phyloP scores from a whole-genome alignment of 2,888 invertebrate genomes.

The Perizoma affinitatum region DNA sequence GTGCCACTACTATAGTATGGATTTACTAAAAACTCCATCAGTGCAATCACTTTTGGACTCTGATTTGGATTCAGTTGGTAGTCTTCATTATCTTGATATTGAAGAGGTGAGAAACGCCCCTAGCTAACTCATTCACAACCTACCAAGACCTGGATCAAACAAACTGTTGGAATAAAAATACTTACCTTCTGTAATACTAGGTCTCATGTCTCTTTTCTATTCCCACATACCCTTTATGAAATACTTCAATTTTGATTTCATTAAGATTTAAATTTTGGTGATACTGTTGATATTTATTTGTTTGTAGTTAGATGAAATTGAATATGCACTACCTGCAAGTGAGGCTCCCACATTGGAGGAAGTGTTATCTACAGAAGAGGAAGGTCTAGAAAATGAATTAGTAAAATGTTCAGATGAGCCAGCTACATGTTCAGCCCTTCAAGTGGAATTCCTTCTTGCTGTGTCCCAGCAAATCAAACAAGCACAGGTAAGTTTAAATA shows the following conservation, averaged over 20 bases:
- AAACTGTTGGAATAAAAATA: neutral
- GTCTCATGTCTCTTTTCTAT: no score
- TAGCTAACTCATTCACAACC: no score
- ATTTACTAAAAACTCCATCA: conserved; percentile 76
- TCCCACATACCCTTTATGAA: no score
- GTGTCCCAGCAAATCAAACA: conserved; percentile 94
- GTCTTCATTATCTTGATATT: conserved; percentile 87
- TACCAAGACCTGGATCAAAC: no score
- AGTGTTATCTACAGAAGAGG: conserved; percentile 61
- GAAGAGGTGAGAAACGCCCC: conserved; percentile 83
- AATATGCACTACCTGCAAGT: conserved; percentile 76
- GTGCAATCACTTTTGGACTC: conserved; percentile 85
- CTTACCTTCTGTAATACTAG: no score
- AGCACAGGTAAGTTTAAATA: conserved; percentile 86
- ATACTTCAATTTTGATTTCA: no score
- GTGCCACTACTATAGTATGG: conserved; percentile 50
- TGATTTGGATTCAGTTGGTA: conserved; percentile 88
- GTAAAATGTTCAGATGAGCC: conserved; percentile 56
- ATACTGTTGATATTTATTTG: conserved; percentile 1
- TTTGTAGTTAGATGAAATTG: conserved; percentile 74
- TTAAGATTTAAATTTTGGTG: no score
- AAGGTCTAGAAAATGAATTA: conserved; percentile 44
- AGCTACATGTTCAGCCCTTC: conserved; percentile 69
- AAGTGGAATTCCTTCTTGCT: conserved; percentile 89
- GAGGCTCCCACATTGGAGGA: conserved; percentile 76